These are phyloP conservation scores for Melierax canorus DNA, from an alignment of 2,113 vertebrate species.

Conservation along the genomic window DNA sequence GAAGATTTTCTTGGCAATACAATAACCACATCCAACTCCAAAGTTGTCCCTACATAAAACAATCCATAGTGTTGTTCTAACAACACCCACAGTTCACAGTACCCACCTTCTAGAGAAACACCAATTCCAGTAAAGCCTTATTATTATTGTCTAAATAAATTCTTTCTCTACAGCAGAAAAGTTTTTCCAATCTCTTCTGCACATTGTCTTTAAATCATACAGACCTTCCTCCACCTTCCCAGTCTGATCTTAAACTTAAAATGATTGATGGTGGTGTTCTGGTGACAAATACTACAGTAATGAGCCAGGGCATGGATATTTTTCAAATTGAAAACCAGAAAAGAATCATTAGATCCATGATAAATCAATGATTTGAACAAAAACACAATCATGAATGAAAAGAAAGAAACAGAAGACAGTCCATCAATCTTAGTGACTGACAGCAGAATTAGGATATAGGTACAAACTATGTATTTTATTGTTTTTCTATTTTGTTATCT, in stretches of 20 bases:
- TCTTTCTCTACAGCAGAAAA: not conserved
- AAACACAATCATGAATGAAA: not conserved
- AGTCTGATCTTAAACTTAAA: not conserved
- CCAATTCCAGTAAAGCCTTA: not conserved
- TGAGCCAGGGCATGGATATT: not conserved
- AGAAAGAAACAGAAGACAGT: not conserved
- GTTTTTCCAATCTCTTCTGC: not conserved
- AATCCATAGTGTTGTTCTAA: not conserved
- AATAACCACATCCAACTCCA: not conserved
- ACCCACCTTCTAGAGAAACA: not conserved
- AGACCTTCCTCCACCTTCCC: not conserved
- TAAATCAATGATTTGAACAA: slow-evolving; percentile 23
- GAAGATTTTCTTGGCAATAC: not conserved
- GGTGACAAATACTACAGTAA: slow-evolving; percentile 9
- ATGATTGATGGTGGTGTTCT: slow-evolving; percentile 13
- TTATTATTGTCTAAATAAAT: not conserved
- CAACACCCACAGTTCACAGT: not conserved
- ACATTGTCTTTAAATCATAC: not conserved
- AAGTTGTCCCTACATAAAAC: not conserved
- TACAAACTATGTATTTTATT: not conserved
- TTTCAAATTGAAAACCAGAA: slow-evolving; percentile 39
- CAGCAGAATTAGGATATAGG: not conserved
- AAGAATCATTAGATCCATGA: slow-evolving; percentile 3
- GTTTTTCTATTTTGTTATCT: not conserved
- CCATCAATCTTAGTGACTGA: not conserved